A percentile compares a stretch with the other conserved stretches of the same genome.
phyloP scores from a whole-genome alignment of 1,140 invertebrate species.

The Penaeus indicus region DNA sequence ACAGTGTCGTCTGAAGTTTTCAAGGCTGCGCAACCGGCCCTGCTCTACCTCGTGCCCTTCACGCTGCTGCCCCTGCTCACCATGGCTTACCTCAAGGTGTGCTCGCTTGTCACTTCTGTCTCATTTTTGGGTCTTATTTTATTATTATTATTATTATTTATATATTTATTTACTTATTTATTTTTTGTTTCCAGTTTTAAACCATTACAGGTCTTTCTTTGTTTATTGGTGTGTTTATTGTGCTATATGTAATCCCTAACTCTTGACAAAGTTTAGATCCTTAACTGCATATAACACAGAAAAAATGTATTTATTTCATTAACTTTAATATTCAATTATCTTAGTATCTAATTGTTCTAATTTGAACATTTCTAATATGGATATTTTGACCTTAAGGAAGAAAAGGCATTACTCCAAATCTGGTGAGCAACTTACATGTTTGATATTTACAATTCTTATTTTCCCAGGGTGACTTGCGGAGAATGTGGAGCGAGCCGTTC shows the following conservation, averaged over 20 bases:
- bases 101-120: not conserved
- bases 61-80: constrained; percentile 94
- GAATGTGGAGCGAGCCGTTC: constrained; percentile 99
- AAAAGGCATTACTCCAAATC: not conserved
- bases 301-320: not conserved
- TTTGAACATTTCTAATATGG: not conserved
- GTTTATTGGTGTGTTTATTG: no score
- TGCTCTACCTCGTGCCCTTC: constrained; percentile 97
- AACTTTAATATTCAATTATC: not conserved
- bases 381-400: no score
- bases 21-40: constrained; percentile 96
- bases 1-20: constrained; percentile 97
- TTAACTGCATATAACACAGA: not conserved
- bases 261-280: no score
- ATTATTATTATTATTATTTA: not conserved
- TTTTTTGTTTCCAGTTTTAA: not conserved
- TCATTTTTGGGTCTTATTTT: not conserved
- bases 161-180: no score
- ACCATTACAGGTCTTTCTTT: not conserved
- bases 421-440: not conserved
- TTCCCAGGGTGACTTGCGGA: constrained; percentile 89
- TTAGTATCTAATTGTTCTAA: not conserved
- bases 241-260: no score
- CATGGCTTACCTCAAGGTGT: constrained; percentile 97
- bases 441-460: constrained; percentile 44